Evolutionary conservation across 2,888 invertebrate species (phyloP).

Genomic region (Dynastes tityus): DNA sequence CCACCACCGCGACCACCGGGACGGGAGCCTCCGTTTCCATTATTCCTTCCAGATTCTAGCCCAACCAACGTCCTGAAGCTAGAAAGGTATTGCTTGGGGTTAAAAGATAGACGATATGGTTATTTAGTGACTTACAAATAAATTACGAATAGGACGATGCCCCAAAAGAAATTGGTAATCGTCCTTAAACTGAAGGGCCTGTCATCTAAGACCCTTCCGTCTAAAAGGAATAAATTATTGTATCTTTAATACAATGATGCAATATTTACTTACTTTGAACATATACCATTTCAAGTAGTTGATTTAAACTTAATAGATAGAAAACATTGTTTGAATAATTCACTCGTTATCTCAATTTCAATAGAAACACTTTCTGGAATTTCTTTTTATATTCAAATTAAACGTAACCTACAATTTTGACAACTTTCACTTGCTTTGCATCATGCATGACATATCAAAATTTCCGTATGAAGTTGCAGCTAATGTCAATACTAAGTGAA

Average conservation of each 20-base stretch:
- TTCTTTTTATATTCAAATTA: too few species aligned
- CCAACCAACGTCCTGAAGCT: constrained; percentile 65
- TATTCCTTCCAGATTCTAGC: constrained; percentile 54
- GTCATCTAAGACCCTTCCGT: constrained; percentile 59
- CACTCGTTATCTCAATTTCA: too few species aligned
- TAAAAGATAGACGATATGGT: not conserved
- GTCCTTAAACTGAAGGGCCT: constrained; percentile 71
- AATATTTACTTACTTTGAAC: constrained; percentile 55
- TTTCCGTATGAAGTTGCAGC: too few species aligned
- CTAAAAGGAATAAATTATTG: not conserved
- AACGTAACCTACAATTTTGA: too few species aligned
- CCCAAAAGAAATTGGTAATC: constrained; percentile 73
- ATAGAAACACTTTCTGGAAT: too few species aligned
- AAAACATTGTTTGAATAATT: too few species aligned
- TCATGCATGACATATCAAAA: too few species aligned
- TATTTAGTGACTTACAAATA: constrained; percentile 72
- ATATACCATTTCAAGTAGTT: constrained; percentile 57
- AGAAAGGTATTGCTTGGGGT: constrained; percentile 48
- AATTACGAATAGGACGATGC: constrained; percentile 72
- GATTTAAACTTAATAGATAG: not conserved
- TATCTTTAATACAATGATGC: constrained; percentile 16
- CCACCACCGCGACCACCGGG: constrained; percentile 58
- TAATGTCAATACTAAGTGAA: too few species aligned
- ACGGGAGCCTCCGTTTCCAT: constrained; percentile 45
- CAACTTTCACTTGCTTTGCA: too few species aligned